Conservation (phyloP, 2,797 vertebrate genomes). For the Rhinichthys osculus region DNA sequence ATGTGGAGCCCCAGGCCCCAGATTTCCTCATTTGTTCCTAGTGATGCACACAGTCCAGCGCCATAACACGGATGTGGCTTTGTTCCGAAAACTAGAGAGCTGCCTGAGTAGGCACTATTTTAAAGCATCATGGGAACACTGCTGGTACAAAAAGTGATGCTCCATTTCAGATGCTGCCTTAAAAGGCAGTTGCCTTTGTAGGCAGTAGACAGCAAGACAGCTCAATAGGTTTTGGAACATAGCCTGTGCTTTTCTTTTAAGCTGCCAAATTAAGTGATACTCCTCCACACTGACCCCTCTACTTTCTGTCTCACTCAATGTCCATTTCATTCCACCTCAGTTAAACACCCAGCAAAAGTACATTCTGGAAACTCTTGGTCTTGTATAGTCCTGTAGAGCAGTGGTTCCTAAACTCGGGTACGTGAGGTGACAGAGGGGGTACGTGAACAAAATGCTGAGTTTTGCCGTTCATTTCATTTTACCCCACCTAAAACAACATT, state of each 20-base stretch:
- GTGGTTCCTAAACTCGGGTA: not conserved
- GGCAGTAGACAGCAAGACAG: not conserved
- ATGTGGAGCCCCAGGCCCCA: slow-evolving; percentile 2
- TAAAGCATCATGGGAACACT: not conserved
- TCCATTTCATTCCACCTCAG: slow-evolving; percentile 6
- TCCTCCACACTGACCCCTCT: not conserved
- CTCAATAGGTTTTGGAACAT: slow-evolving; percentile 11
- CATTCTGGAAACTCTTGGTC: slow-evolving; percentile 27
- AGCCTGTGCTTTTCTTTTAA: slow-evolving; percentile 14
- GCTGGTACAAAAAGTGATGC: not conserved
- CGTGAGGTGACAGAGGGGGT: not conserved
- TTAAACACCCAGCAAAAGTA: not conserved
- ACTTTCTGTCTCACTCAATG: not conserved
- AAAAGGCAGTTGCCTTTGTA: not conserved
- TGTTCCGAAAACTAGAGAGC: not conserved
- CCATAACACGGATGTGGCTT: not conserved
- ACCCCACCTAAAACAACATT: not conserved
- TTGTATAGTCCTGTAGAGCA: slow-evolving; percentile 20
- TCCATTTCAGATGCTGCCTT: not conserved
- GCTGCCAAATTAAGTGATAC: slow-evolving; percentile 33
- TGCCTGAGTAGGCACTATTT: not conserved
- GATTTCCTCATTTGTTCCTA: not conserved
- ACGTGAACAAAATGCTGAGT: not conserved
- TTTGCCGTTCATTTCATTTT: not conserved
- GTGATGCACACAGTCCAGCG: not conserved